Base-by-base conservation (phyloP, 1,140 invertebrate species). In the Pseudomyrmex gracilis region DNA sequence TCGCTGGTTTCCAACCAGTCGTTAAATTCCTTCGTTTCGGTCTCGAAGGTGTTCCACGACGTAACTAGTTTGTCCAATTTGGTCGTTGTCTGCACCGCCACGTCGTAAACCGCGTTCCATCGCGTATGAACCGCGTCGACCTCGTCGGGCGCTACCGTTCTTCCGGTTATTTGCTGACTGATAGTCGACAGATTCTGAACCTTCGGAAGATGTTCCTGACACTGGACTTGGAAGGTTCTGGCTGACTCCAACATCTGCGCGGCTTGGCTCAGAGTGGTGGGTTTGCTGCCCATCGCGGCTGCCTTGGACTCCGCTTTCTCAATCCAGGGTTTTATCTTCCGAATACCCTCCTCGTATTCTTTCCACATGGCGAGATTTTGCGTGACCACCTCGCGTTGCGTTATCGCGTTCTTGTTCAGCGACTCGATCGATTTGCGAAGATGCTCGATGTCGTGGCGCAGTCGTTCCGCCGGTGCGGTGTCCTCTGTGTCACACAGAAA, bases 251-350 rank as follows among this genome's bases (percentile, higher is more conserved):
- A 95, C 91, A 97, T 95, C 88, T 97, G 95, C 82, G 96, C 95
- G 0, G 98, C 98, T 95, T 99, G 98, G 85, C 96, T 93, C 24
- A 99, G 93, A 63, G 96, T 96, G 1, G 96, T 92, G n/a, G 97
- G 97, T 93, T 97, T 97, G 86, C 96, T 95, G 67, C 96, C 96
- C 84, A 95, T 95, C 73, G 96, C 76, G 20, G 91, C 95, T 47
- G 97, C 94, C 92, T 97, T 97, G 12, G 96, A 94, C 95, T 99
- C 98, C 24, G 97, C 97, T 91, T 98, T 95, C 90, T 98, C 97
- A 74, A 99, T 95, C 97, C 98, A 98, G 2, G 98, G 98, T 92
- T 97, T 97, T 43, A 99, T 95, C 92, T 97, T 96, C 73, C 97
- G 95, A 43, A 97, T 94, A 85, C 96, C 95, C 57, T 95, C 95